Conservation (phyloP, 2,113 vertebrate genomes). For the Dicaeum eximium region DNA sequence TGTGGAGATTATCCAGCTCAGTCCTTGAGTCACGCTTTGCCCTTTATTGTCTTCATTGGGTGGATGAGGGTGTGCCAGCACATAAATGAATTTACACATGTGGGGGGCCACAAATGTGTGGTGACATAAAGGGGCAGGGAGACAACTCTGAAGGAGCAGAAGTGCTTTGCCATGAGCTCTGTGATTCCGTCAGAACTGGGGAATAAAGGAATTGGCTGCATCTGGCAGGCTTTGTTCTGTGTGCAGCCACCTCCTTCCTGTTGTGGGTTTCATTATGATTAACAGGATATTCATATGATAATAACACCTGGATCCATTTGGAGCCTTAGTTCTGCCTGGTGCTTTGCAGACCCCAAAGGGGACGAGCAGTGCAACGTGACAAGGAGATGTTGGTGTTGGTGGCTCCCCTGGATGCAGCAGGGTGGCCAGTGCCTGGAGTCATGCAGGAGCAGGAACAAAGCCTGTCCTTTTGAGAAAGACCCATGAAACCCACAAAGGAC, state of each 20-base stretch:
- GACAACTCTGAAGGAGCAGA: neutral
- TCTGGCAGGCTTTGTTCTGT: neutral
- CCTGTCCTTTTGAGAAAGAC: neutral
- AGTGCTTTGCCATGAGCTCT: neutral
- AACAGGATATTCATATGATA: neutral
- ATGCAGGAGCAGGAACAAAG: neutral
- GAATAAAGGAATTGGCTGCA: neutral
- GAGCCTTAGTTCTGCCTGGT: neutral
- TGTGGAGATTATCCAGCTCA: neutral
- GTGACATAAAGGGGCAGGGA: neutral
- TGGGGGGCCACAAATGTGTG: fast-evolving
- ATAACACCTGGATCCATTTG: neutral
- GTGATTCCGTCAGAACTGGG: neutral
- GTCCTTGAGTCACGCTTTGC: fast-evolving
- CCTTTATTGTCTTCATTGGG: neutral
- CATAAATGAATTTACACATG: neutral
- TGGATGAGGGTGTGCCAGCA: neutral
- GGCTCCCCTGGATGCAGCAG: neutral
- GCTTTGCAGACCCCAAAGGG: neutral
- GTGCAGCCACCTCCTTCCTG: neutral
- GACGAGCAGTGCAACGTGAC: fast-evolving
- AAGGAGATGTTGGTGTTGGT: neutral
- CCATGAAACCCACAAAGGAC: neutral
- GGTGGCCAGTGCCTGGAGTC: neutral
- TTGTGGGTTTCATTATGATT: neutral